Conservation (phyloP, 2,113 vertebrate genomes). For the Coptodon bakossiorum region DNA sequence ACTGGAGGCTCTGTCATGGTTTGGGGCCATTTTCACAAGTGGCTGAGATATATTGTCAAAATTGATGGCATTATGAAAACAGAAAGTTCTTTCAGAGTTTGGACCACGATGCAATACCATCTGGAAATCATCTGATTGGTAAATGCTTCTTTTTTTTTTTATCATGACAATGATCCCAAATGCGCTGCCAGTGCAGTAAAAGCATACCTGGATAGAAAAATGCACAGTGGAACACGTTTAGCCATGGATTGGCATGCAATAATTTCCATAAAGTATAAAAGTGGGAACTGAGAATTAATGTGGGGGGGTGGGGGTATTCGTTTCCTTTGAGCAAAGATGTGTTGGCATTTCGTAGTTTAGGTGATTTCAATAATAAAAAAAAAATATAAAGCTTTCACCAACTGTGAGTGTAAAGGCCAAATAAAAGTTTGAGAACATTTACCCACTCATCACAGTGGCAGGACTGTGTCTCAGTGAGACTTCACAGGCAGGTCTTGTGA, state of each 20-base stretch:
- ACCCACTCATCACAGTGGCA: not conserved
- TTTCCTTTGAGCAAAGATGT: not conserved
- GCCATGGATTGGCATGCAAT: not conserved
- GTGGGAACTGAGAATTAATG: not conserved
- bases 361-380: not conserved
- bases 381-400: not conserved
- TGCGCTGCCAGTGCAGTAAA: not conserved
- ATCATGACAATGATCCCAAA: not conserved
- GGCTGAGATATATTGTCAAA: not conserved
- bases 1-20: not conserved
- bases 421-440: not conserved
- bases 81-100: not conserved
- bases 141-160: not conserved
- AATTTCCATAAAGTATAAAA: not conserved
- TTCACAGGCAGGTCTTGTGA: not conserved
- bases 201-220: not conserved
- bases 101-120: not conserved
- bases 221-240: not conserved
- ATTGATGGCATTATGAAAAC: not conserved
- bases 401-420: not conserved
- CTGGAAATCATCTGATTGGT: not conserved
- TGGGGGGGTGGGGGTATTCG: not conserved
- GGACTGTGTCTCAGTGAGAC: not conserved
- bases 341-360: not conserved
- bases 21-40: not conserved